Evolutionary conservation across 2,888 invertebrate genomes (phyloP), one percentile per base, ranked within the genome.

Genomic region (Gymnosoma rotundatum): DNA sequence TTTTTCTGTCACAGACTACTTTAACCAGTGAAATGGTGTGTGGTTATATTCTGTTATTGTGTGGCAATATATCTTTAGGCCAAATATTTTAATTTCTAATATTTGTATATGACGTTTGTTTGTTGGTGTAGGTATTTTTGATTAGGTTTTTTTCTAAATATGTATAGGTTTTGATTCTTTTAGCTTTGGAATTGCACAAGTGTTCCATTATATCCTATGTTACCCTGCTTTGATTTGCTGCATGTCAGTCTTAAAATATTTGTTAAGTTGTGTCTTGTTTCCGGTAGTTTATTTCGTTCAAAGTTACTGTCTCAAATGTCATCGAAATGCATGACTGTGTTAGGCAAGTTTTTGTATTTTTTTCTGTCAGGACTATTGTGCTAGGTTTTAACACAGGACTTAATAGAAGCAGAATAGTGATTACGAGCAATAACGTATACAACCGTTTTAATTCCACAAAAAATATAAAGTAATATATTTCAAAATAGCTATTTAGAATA

Each of bases 191-290:
- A 18, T 60, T 69, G 83, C 81, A 84, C 83, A 84, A 84, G 83
- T 84, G 83, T 84, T 84, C 73, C 83, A 81, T 84, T 84, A 84
- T 73, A 74, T 81, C 73, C 83, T 73, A 61, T 1, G 48, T 66
- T 61, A 50, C 1, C 56, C 50, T 36, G 12, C 45, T 45, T 52
- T 70, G 36, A 32, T 76, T 66, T 12, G 38, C 48, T 60, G 54
- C 16, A 45, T 60, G n/a, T 61, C 50, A 48, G 21, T 54, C 12
- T 38, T 38, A 36, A 58, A 76, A 45, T 76, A 60, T 69, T 56
- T 74, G 52, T 58, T 36, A 21, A n/a, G 36, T 58, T 21, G n/a
- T 79, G 32, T 9, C 61, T 74, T 56, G 25, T 52, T 48, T 63
- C 32, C 64, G 64, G 64, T 72, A 79, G 72, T 63, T 69, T 80